phyloP scores from a whole-genome alignment of 2,113 vertebrate genomes.

The Eulemur macaco region DNA sequence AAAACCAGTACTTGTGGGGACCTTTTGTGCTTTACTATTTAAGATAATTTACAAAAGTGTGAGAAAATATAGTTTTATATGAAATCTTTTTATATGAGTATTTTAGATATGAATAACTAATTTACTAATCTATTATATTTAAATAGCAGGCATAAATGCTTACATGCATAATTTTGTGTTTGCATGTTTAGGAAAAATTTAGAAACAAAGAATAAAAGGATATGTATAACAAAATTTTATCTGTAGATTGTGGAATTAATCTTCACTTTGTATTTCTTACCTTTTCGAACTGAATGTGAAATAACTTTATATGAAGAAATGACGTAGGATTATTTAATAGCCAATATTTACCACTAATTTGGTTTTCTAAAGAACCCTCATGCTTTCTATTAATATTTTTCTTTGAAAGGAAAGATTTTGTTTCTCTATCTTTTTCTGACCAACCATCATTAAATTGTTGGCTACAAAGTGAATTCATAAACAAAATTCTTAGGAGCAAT shows the following conservation, averaged over 20 bases:
- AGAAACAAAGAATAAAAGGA: not conserved
- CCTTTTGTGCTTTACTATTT: not conserved
- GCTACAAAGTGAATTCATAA: not conserved
- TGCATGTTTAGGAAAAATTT: not conserved
- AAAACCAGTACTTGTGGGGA: not conserved
- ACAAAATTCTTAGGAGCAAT: not conserved
- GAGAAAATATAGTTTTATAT: not conserved
- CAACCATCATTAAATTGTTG: not conserved
- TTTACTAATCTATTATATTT: not conserved
- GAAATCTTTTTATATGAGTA: not conserved
- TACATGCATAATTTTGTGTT: not conserved
- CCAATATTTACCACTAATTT: not conserved
- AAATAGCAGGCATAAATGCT: not conserved
- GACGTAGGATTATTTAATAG: not conserved
- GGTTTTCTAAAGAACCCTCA: not conserved
- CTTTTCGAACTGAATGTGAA: not conserved
- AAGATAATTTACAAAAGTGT: not conserved
- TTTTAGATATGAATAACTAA: not conserved
- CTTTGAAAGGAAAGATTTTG: not conserved
- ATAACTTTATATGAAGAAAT: constrained; percentile 20
- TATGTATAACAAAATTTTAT: not conserved
- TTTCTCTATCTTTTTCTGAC: not conserved
- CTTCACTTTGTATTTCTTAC: not conserved
- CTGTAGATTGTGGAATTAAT: not conserved
- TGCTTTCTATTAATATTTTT: not conserved